Percentiles rank a stretch among this genome's conserved stretches.
phyloP scores from a whole-genome alignment of 2,113 vertebrate genomes.

The Ciconia boyciana region DNA sequence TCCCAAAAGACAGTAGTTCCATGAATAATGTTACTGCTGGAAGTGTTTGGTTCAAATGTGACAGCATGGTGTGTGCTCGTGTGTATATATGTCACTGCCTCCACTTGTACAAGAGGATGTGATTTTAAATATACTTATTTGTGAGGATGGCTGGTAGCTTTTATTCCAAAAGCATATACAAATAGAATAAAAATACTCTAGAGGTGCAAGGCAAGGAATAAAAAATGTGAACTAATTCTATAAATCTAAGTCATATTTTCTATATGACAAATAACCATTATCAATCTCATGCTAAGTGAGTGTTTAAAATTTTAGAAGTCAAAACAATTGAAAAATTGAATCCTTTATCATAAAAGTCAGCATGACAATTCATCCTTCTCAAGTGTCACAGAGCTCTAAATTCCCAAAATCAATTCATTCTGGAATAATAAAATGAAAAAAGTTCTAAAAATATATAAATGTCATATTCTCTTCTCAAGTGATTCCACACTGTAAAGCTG shows the following conservation, averaged over 20 bases:
- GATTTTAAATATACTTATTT: not conserved
- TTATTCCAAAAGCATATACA: constrained; percentile 10
- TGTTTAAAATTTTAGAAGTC: constrained; percentile 68
- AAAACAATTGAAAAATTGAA: constrained; percentile 68
- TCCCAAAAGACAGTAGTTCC: not conserved
- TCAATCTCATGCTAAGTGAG: constrained; percentile 55
- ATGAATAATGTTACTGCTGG: not conserved
- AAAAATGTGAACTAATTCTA: constrained; percentile 56
- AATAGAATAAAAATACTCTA: constrained; percentile 27
- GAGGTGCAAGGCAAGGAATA: not conserved
- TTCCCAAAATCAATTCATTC: constrained; percentile 40
- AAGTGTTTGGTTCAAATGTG: not conserved
- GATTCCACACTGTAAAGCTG: not conserved
- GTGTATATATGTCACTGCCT: not conserved
- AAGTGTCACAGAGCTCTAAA: not conserved
- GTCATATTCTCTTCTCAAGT: constrained; percentile 2
- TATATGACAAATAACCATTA: constrained; percentile 62
- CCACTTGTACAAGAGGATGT: not conserved
- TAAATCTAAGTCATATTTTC: constrained; percentile 59
- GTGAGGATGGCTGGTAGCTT: not conserved
- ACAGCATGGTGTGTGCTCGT: not conserved
- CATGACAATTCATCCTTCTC: constrained; percentile 35
- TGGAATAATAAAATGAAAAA: constrained; percentile 51
- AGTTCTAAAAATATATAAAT: constrained; percentile 44
- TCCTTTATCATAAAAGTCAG: constrained; percentile 49